Evolutionary conservation across 2,888 invertebrate genomes (phyloP), one percentile per base, ranked within the genome.

Genomic region (Prenolepis imparis): DNA sequence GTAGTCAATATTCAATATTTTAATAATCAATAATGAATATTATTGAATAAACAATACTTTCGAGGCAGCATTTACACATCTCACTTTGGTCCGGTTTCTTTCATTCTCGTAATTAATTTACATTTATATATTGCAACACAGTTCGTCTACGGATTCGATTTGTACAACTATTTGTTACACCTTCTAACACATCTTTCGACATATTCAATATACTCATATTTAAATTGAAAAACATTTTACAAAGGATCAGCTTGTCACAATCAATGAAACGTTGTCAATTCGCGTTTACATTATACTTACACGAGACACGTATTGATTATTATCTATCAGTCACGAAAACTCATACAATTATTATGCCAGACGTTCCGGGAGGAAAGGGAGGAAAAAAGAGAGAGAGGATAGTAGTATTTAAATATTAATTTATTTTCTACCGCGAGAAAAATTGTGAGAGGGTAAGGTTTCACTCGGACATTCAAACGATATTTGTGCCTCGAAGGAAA

Each of bases 281-380:
- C 21, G 8, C 2, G 4, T 21, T 9, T 36, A 55, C 4, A 6
- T 72, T 72, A 24, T 18, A 55, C 4, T 36, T 18, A 4, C 15
- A 11, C 24, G 39, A 24, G 57, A 72, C 21, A 24, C 39, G 24
- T 55, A 72, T 5, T 72, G 57, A 57, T 72, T n/a, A 57, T 57
- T 9, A 15, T 21, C 36, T 39, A 24, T 39, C 24, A 11, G 15
- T 32, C 15, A 52, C 8, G 48, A 3, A 32, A 68, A 67, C 21
- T 0, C 36, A 15, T 11, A 15, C 21, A 32, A 63, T 36, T 18
- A 12, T 12, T 32, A 52, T 48, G 15, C 15, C 18, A 5, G 48
- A 18, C 15, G 48, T 5, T 6, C 5, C 6, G 6, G 21, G 11
- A 11, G 6, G 2, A 15, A 55, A 15, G 21, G 24, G 18, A 55